Conservation (phyloP, 2,113 vertebrate species). For the Clinocottus analis region DNA sequence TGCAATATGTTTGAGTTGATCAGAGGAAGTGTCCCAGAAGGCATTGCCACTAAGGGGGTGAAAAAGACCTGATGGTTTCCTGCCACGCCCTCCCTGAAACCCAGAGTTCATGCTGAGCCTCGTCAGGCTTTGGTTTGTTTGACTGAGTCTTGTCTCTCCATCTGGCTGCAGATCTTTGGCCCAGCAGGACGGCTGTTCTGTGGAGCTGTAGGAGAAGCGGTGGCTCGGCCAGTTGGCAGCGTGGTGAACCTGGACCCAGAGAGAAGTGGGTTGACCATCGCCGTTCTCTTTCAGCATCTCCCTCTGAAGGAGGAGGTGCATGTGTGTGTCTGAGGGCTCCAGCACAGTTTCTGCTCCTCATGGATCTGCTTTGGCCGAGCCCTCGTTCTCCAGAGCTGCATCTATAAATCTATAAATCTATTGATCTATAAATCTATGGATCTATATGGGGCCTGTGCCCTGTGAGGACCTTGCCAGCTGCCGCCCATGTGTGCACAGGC, state of each 20-base stretch:
- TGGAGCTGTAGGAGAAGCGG: conserved; percentile 38
- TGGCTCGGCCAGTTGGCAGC: conserved; percentile 10
- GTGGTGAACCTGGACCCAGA: conserved; percentile 3
- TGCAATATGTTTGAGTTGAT: background rate
- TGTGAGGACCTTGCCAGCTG: too few species aligned
- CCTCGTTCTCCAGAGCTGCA: conserved; percentile 58
- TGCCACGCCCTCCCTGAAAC: background rate
- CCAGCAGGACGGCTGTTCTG: conserved; percentile 54
- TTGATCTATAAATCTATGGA: too few species aligned
- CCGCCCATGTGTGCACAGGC: conserved; percentile 42
- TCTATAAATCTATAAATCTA: too few species aligned
- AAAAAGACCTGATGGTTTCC: background rate
- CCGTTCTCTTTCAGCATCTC: background rate
- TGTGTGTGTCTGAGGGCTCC: conserved; percentile 5
- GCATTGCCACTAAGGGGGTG: too few species aligned
- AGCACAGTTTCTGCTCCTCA: conserved; percentile 55
- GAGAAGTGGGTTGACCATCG: conserved; percentile 24
- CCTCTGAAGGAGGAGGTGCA: conserved; percentile 6
- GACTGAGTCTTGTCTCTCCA: conserved; percentile 53
- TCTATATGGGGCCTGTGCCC: too few species aligned
- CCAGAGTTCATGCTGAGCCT: conserved; percentile 22
- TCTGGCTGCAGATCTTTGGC: conserved; percentile 57
- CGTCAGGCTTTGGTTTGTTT: conserved; percentile 52
- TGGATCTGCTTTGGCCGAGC: conserved; percentile 60
- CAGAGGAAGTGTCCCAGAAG: too few species aligned